A percentile compares a stretch with the other conserved stretches of the same genome.
These are phyloP conservation scores for Zaprionus camerounensis DNA, from an alignment of 1,140 invertebrate species.

Conservation along the genomic window DNA sequence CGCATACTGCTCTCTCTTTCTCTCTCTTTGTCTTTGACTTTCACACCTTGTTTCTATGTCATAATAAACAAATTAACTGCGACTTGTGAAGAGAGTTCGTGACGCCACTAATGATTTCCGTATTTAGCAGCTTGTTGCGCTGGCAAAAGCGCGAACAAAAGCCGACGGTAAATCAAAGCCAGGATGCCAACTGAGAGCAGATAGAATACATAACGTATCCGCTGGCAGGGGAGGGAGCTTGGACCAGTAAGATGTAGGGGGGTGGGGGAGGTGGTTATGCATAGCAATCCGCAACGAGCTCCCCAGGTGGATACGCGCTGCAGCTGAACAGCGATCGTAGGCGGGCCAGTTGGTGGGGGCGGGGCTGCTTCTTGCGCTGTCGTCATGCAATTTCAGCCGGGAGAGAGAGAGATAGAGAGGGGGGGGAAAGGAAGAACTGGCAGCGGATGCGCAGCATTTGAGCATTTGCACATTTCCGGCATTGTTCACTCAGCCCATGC, in stretches of 20 bases:
- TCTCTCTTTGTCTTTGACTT: neutral
- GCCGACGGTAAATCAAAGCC: slow-evolving; percentile 46
- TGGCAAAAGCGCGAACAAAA: slow-evolving; percentile 19
- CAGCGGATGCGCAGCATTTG: slow-evolving; percentile 71
- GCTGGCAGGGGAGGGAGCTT: neutral
- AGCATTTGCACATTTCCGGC: slow-evolving; percentile 79
- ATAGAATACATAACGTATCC: slow-evolving; percentile 27
- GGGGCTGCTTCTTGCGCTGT: neutral
- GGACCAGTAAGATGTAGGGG: neutral
- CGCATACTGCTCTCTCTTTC: neutral
- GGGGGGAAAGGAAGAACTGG: neutral
- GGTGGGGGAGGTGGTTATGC: neutral
- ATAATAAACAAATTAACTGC: slow-evolving; percentile 15
- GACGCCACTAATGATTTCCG: slow-evolving; percentile 43
- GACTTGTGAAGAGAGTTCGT: neutral
- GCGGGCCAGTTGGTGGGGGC: neutral
- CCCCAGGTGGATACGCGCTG: neutral
- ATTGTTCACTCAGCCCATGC: slow-evolving; percentile 77
- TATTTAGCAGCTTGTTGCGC: slow-evolving; percentile 40
- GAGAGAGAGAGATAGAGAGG: no score
- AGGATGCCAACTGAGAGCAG: slow-evolving; percentile 33
- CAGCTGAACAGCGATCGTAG: neutral
- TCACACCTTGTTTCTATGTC: slow-evolving; percentile 5
- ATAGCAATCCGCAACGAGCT: neutral
- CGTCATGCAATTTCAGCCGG: neutral